These are phyloP conservation scores for Oxyruncus cristatus DNA, from an alignment of 2,113 vertebrate species.

Conservation along the genomic window DNA sequence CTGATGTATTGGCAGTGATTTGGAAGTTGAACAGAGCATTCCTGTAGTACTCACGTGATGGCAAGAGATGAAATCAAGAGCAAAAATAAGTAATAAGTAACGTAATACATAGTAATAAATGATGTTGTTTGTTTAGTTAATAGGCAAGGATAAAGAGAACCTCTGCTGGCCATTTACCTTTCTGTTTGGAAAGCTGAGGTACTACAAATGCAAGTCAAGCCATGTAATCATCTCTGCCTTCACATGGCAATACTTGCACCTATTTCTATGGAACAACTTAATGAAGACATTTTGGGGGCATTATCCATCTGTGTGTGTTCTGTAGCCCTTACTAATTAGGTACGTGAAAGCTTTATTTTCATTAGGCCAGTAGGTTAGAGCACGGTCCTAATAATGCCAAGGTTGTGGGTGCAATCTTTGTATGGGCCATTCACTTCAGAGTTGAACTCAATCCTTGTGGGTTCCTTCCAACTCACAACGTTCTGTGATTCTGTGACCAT, in stretches of 20 bases:
- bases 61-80: not conserved
- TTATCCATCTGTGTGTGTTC: not conserved
- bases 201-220: not conserved
- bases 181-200: not conserved
- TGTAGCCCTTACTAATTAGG: not conserved
- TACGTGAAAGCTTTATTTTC: not conserved
- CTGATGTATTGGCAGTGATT: not conserved
- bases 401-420: not conserved
- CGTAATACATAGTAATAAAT: too few relatives aligned
- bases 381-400: not conserved
- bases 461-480: not conserved
- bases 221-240: not conserved
- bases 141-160: not conserved
- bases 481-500: not conserved
- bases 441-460: not conserved
- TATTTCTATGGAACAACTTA: not conserved
- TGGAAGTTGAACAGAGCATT: not conserved
- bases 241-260: not conserved
- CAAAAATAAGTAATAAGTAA: not conserved
- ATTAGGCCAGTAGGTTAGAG: not conserved
- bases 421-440: not conserved
- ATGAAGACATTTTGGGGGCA: not conserved
- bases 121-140: not conserved
- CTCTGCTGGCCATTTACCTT: not conserved
- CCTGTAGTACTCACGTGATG: accelerated